phyloP scores from a whole-genome alignment of 1,140 invertebrate species.

The Samia ricini region DNA sequence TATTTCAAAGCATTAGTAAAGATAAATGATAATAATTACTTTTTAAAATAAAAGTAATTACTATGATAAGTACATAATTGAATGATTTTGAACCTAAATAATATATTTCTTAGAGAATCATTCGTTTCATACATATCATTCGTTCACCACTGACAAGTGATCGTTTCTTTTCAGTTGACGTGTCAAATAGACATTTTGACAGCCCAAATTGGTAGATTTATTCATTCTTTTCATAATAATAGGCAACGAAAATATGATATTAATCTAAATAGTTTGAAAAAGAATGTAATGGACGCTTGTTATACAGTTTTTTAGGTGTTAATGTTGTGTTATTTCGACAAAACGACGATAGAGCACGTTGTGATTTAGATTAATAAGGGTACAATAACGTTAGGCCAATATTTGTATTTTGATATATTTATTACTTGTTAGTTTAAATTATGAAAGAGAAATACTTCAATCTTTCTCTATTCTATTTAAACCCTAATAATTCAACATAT shows the following conservation, averaged over 20 bases:
- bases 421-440: not conserved
- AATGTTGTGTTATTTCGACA: slow-evolving; percentile 3
- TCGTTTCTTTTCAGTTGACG: slow-evolving; percentile 32
- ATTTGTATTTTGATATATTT: not conserved
- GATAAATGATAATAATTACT: too few relatives aligned
- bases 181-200: slow-evolving; percentile 51
- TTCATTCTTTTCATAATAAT: slow-evolving; percentile 19
- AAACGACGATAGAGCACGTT: not conserved
- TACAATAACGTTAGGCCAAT: not conserved
- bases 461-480: not conserved
- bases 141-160: not conserved
- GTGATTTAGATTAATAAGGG: not conserved
- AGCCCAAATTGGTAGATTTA: slow-evolving; percentile 52
- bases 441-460: not conserved
- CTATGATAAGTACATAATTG: too few relatives aligned
- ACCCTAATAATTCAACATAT: too few relatives aligned
- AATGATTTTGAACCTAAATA: too few relatives aligned
- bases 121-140: not conserved
- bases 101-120: too few relatives aligned
- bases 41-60: too few relatives aligned
- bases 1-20: too few relatives aligned
- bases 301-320: slow-evolving; percentile 3
- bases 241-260: not conserved
- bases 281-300: slow-evolving; percentile 5
- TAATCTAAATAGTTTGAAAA: slow-evolving; percentile 1